Base-by-base conservation (phyloP, 2,113 vertebrate species). In the Fulmarus glacialis region DNA sequence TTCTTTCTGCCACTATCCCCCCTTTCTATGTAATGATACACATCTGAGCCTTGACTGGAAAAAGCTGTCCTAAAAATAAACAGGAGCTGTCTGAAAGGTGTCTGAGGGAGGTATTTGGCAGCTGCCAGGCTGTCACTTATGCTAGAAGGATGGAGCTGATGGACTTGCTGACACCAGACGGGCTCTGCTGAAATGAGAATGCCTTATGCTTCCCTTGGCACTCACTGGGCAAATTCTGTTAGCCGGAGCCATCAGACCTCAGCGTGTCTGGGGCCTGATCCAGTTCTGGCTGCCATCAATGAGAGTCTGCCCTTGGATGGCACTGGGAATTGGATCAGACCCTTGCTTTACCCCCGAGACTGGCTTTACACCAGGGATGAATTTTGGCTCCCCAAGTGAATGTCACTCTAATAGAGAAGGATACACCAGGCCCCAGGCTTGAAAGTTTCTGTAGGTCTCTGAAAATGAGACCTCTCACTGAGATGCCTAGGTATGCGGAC, bases 61-160 rank as follows among this genome's bases (percentile, higher is more conserved):
- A 90, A 79, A 96, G 84, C 78, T 90, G 87, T 87, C 95, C 97
- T 97, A 97, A 97, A 97, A 97, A 96, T 97, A 97, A 96, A 42
- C 96, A 91, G 89, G 93, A 96, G 84, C 89, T 4, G 91, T 94
- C 96, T 96, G 95, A 86, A 97, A 97, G 94, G 97, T 97, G 97
- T 97, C 95, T 96, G 96, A 97, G 85, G 95, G 96, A 97, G 93
- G 95, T 70, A 90, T 81, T 50, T 96, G 96, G 95, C 96, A 96
- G 89, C 93, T 96, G 95, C 82, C 94, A 85, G 94, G 70, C 94
- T 97, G 97, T 95, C 95, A 96, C 45, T 45, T 77, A 87, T 9
- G 60, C 66, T 48, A 1, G 90, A 66, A 73, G 53, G 93, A 91
- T 94, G 91, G 93, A 93, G 93, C 62, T 73, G 94, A 88, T 90